Conservation (phyloP, 64 coral and sea anemone genomes). For the Stichodactyla mertensii region DNA sequence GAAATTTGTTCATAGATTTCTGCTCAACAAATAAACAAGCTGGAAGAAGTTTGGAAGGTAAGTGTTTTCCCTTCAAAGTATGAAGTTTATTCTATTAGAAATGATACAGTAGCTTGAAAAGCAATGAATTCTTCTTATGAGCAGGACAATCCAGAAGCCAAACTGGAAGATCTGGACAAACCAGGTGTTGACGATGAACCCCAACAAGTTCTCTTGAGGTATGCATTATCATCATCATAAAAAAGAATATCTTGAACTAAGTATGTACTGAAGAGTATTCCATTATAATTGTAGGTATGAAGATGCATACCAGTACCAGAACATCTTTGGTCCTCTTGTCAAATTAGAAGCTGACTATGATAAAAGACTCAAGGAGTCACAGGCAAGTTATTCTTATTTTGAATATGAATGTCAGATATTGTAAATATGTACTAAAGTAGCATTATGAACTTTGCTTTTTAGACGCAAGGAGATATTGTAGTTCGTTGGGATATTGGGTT, state of each 20-base stretch:
- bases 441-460: background rate
- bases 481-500: slow-evolving; percentile 97
- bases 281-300: slow-evolving; percentile 59
- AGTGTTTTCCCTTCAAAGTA: background rate
- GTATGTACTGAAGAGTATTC: too few relatives aligned
- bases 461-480: slow-evolving; percentile 98
- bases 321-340: slow-evolving; percentile 98
- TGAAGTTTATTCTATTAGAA: background rate
- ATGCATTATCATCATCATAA: background rate
- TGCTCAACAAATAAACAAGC: slow-evolving; percentile 99
- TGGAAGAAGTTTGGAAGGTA: slow-evolving; percentile 98
- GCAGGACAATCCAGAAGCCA: slow-evolving; percentile 93
- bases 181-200: slow-evolving; percentile 99
- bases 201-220: slow-evolving; percentile 95
- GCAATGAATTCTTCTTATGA: background rate
- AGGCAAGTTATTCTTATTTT: slow-evolving; percentile 32
- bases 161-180: slow-evolving; percentile 97
- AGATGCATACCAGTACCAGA: slow-evolving; percentile 99
- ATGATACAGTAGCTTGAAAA: background rate
- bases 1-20: slow-evolving; percentile 62
- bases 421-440: background rate
- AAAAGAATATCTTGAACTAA: background rate
- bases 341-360: slow-evolving; percentile 98
- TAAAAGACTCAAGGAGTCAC: slow-evolving; percentile 96
- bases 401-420: background rate